Percentiles rank a stretch among this genome's conserved stretches.
These are phyloP conservation scores for Sinocyclocheilus anophthalmus DNA, from an alignment of 2,113 vertebrate genomes.

Conservation along the genomic window DNA sequence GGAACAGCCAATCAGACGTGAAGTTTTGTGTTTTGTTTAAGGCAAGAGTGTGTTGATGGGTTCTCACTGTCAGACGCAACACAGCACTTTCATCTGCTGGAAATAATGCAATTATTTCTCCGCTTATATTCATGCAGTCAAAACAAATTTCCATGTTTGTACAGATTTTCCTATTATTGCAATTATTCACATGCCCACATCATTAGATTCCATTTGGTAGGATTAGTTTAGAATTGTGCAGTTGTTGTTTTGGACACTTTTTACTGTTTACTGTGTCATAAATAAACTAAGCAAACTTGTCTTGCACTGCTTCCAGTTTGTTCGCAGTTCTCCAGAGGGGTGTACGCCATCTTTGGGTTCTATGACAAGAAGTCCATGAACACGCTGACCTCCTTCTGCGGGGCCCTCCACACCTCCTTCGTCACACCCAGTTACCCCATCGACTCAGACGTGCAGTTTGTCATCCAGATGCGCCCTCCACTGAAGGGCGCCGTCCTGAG, in stretches of 20 bases:
- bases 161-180: conserved; percentile 39
- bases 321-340: conserved; percentile 98
- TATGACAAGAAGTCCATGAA: conserved; percentile 99
- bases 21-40: conserved; percentile 60
- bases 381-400: conserved; percentile 97
- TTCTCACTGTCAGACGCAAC: conserved; percentile 53
- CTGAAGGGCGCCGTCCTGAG: conserved; percentile 92
- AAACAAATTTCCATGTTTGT: conserved; percentile 31
- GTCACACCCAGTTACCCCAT: conserved; percentile 97
- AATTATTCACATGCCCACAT: conserved; percentile 20
- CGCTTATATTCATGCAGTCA: conserved; percentile 57
- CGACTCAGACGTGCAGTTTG: conserved; percentile 97
- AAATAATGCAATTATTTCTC: conserved; percentile 53
- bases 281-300: background rate
- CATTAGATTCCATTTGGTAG: background rate
- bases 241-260: background rate
- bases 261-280: background rate
- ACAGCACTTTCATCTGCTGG: conserved; percentile 54
- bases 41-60: conserved; percentile 59
- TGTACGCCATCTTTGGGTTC: conserved; percentile 99
- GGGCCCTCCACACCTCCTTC: conserved; percentile 96
- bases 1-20: conserved; percentile 64
- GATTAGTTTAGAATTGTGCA: background rate
- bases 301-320: conserved; percentile 83
- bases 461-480: conserved; percentile 98